Evolutionary conservation across 2,113 vertebrate species (phyloP).

Genomic region (Eidolon helvum): DNA sequence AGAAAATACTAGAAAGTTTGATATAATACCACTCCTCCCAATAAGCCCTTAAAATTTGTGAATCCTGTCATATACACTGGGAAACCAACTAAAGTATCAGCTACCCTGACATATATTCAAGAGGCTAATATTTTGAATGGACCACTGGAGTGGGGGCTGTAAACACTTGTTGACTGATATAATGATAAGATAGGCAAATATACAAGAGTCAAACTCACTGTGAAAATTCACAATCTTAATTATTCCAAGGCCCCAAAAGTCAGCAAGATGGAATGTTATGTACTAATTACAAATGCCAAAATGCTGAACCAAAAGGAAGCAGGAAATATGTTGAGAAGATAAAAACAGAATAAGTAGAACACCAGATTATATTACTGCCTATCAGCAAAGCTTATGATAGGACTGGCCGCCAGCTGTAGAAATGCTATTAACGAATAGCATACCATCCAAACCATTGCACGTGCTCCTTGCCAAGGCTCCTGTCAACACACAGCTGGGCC

Average conservation of each 20-base stretch:
- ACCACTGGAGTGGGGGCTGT: background rate
- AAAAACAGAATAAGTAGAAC: constrained; percentile 25
- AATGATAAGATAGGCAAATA: constrained; percentile 28
- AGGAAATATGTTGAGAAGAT: background rate
- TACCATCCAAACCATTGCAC: background rate
- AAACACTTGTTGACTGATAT: background rate
- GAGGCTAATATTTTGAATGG: background rate
- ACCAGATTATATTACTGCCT: constrained; percentile 21
- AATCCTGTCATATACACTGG: background rate
- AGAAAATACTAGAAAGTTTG: constrained; percentile 25
- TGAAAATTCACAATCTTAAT: constrained; percentile 2
- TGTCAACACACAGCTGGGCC: background rate
- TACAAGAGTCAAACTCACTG: background rate
- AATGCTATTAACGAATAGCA: background rate
- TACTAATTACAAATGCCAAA: constrained; percentile 34
- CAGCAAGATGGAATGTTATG: background rate
- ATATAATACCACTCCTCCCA: background rate
- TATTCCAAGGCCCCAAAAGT: background rate
- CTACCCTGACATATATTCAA: background rate
- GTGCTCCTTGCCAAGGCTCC: background rate
- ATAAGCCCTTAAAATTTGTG: background rate
- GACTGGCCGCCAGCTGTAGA: background rate
- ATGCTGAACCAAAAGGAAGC: background rate
- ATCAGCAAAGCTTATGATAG: background rate
- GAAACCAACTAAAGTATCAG: background rate